Percentiles rank a stretch among this genome's conserved stretches.
Evolutionary conservation across 2,888 invertebrate genomes (phyloP).

Genomic region (Syrphus vitripennis): DNA sequence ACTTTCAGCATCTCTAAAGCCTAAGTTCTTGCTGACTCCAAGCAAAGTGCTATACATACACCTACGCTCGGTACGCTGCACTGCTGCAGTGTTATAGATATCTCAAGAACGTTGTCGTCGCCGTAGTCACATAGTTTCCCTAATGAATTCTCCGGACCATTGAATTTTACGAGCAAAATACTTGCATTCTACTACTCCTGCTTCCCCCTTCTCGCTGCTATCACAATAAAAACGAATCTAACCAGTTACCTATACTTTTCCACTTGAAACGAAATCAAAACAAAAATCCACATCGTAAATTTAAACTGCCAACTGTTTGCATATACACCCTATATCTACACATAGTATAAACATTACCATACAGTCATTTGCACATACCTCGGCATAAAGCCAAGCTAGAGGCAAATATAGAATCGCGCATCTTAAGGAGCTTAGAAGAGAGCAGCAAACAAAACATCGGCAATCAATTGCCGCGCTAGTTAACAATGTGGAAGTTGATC

Average conservation of each 20-base stretch:
- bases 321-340: not conserved
- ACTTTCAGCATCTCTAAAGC: slow-evolving; percentile 56
- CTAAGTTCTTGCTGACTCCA: slow-evolving; percentile 23
- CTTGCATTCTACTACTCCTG: not conserved
- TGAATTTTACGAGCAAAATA: slow-evolving; percentile 63
- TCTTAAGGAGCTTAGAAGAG: slow-evolving; percentile 28
- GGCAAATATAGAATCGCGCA: no score
- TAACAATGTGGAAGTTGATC: slow-evolving; percentile 71
- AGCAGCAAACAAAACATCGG: slow-evolving; percentile 28
- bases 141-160: slow-evolving; percentile 68
- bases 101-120: slow-evolving; percentile 4
- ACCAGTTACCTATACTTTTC: slow-evolving; percentile 47
- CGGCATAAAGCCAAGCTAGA: not conserved
- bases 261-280: slow-evolving; percentile 69
- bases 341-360: slow-evolving; percentile 9
- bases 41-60: slow-evolving; percentile 41
- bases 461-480: slow-evolving; percentile 71
- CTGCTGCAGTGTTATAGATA: slow-evolving; percentile 14
- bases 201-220: not conserved
- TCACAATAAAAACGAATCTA: slow-evolving; percentile 3
- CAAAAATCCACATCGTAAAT: slow-evolving; percentile 66
- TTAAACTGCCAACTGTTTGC: slow-evolving; percentile 28
- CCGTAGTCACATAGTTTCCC: slow-evolving; percentile 15
- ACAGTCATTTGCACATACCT: slow-evolving; percentile 62
- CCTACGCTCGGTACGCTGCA: no score